These are phyloP conservation scores for Scomberomorus guttatus DNA, from an alignment of 2,797 vertebrate genomes.

Conservation along the genomic window DNA sequence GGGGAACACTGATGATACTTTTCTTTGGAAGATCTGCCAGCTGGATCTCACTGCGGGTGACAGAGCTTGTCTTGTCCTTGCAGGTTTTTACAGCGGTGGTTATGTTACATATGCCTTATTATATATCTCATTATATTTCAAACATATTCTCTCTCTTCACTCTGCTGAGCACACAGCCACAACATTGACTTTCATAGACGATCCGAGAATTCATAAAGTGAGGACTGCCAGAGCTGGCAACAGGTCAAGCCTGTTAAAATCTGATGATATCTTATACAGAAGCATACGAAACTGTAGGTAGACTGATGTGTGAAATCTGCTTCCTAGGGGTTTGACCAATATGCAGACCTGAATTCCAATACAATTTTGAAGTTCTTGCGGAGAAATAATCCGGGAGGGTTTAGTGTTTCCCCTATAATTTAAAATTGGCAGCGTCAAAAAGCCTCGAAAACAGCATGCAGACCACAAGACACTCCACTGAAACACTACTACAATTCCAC, in stretches of 20 bases:
- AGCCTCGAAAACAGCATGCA: conserved; percentile 40
- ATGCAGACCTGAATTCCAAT: neutral
- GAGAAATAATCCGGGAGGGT: conserved; percentile 21
- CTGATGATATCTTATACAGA: conserved; percentile 23
- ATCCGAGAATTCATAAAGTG: conserved; percentile 44
- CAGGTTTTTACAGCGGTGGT: conserved; percentile 44
- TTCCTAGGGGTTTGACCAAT: neutral
- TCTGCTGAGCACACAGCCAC: conserved; percentile 52
- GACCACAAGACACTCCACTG: conserved; percentile 31
- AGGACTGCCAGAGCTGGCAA: conserved; percentile 42
- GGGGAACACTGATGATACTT: conserved; percentile 43
- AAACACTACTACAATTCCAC: neutral
- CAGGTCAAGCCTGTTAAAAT: conserved; percentile 52
- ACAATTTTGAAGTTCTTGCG: neutral
- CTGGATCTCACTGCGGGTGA: conserved; percentile 47
- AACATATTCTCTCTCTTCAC: conserved; percentile 50
- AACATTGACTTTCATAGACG: conserved; percentile 59
- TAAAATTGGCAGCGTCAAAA: conserved; percentile 41
- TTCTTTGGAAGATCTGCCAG: conserved; percentile 44
- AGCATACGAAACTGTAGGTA: neutral
- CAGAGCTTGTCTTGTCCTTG: conserved; percentile 43
- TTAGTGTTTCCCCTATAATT: conserved; percentile 44
- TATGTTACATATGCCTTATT: conserved; percentile 59
- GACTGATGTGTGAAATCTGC: conserved; percentile 24
- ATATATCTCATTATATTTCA: conserved; percentile 66